Percentiles rank a stretch among this genome's conserved stretches.
Conservation (phyloP, 1,140 invertebrate species). For the Pygmarrhopalites habei region DNA sequence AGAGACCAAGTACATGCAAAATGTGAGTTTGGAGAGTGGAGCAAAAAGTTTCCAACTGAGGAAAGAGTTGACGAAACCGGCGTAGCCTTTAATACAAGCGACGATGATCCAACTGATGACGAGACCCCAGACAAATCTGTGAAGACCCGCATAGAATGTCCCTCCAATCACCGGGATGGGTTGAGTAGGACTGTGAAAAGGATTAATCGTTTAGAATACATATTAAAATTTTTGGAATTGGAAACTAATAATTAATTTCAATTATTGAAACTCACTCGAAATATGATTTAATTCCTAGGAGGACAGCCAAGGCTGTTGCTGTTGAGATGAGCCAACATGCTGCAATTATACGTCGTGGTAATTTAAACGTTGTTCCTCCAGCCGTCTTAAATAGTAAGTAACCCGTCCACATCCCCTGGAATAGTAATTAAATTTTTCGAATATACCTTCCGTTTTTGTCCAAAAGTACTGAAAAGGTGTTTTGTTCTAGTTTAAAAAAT, state of each 20-base stretch:
- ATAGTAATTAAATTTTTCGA: not conserved
- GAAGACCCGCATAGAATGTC: slow-evolving; percentile 55
- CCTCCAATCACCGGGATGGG: slow-evolving; percentile 45
- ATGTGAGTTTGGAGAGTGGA: slow-evolving; percentile 52
- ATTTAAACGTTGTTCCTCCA: not conserved
- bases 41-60: slow-evolving; percentile 50
- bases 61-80: slow-evolving; percentile 50
- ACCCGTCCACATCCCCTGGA: slow-evolving; percentile 30
- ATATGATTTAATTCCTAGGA: slow-evolving; percentile 42
- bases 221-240: too few relatives aligned
- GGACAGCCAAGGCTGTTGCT: slow-evolving; percentile 35
- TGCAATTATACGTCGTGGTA: slow-evolving; percentile 10
- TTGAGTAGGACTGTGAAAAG: slow-evolving; percentile 37
- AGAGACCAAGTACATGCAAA: slow-evolving; percentile 53
- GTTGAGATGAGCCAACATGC: slow-evolving; percentile 43
- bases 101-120: slow-evolving; percentile 60
- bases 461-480: too few relatives aligned
- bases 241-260: too few relatives aligned
- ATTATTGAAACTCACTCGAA: too few relatives aligned
- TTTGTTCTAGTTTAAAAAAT: too few relatives aligned
- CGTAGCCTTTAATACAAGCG: slow-evolving; percentile 57
- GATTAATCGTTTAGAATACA: too few relatives aligned
- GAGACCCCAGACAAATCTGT: slow-evolving; percentile 54
- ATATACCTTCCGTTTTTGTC: not conserved
- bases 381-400: slow-evolving; percentile 16